phyloP scores from a whole-genome alignment of 1,140 invertebrate genomes.

The Scylla paramamosain region DNA sequence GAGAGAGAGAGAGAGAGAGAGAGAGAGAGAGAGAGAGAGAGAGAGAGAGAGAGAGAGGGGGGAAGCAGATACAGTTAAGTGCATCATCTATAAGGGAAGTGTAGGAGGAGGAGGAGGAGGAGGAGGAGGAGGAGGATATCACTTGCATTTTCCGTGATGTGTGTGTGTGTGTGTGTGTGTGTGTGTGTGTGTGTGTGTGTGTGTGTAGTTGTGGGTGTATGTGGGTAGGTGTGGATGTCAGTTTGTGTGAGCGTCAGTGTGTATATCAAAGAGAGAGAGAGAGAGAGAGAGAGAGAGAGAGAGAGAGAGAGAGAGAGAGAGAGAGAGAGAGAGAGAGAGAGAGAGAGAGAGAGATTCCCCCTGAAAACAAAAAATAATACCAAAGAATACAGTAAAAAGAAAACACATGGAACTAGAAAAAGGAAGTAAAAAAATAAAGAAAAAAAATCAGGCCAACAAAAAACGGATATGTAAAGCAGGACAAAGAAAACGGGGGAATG shows the following conservation, averaged over 20 bases:
- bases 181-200: conserved; percentile 34
- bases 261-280: neutral
- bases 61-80: too few species aligned
- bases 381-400: neutral
- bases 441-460: neutral
- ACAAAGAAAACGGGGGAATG: neutral
- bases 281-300: conserved; percentile 17
- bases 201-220: neutral
- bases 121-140: too few species aligned
- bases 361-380: neutral
- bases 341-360: neutral
- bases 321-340: conserved; percentile 8
- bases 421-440: neutral
- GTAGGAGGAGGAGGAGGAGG: neutral
- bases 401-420: neutral
- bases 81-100: too few species aligned
- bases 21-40: too few species aligned
- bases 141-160: neutral
- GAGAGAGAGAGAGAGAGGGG: too few species aligned
- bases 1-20: too few species aligned
- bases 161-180: conserved; percentile 34
- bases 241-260: neutral
- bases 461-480: neutral
- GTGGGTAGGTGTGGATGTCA: neutral
- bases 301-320: conserved; percentile 18